Base-by-base conservation (phyloP, 2,888 invertebrate species). In the Aplocera efformata region DNA sequence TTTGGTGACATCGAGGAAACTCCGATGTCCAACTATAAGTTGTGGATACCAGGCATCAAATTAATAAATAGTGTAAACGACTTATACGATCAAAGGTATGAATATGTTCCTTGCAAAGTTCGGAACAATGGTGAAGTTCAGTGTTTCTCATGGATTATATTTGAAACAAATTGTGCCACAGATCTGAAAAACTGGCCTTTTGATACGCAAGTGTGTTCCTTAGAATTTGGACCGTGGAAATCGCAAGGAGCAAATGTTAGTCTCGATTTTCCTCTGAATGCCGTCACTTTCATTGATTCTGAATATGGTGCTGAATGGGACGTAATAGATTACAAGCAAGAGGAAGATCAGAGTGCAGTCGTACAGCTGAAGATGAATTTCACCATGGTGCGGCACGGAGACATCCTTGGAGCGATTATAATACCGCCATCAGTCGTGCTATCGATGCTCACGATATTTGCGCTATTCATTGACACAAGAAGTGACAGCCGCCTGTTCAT, bases 11-110 rank as follows among this genome's bases (percentile, higher is more conserved):
- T 73, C 0, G 27, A 54, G 0, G 20, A 39, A 1, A 33, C 10
- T 7, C 7, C 38, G 0, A 7, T 60, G 1, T 1, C 22, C 0
- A 50, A 38, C 7, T 1, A 1, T 0, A 2, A 20, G 0, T 47
- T 67, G 6, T 74, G 74, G 74, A 24, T 37, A 1, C 76, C 74
- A 0, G 9, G 7, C 0, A 13, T 72, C 0, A 41, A 31, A 4
- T 39, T 72, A 0, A 47, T 48, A 1, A 74, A 74, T 23, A 30
- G 45, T 0, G 47, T 49, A 0, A 31, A 51, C 0, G 37, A 56
- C 0, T 46, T 44, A 0, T 32, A 29, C 6, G 35, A 33, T 0
- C 3, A 38, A 10, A 10, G n/a, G 1, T 10, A 38, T 11, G 6
- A 32, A 6, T 5, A 7, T 10, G 32, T 26, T 11, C 28, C 37